These are phyloP conservation scores for Mamestra configurata DNA, from an alignment of 1,140 invertebrate genomes.

Conservation along the genomic window DNA sequence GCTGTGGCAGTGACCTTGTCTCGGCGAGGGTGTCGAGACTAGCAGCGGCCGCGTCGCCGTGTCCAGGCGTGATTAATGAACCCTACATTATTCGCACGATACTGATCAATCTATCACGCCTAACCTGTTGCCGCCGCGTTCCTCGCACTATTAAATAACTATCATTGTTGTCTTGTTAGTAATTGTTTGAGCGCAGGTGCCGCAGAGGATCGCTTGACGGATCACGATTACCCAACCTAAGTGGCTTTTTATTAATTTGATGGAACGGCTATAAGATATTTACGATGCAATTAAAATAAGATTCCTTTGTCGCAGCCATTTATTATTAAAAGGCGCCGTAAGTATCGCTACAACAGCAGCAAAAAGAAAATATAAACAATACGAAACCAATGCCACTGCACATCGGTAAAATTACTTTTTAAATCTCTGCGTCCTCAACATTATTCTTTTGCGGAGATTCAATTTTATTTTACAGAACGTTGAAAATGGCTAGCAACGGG, in stretches of 20 bases:
- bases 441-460: constrained; percentile 37
- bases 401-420: constrained; percentile 19
- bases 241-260: constrained; percentile 9
- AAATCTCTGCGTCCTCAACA: constrained; percentile 4
- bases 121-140: constrained; percentile 51
- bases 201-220: not conserved
- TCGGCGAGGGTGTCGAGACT: constrained; percentile 7
- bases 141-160: constrained; percentile 38
- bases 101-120: constrained; percentile 51
- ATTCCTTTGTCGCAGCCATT: not conserved
- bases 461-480: constrained; percentile 35
- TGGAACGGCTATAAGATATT: constrained; percentile 1
- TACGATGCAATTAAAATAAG: constrained; percentile 5
- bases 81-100: constrained; percentile 48
- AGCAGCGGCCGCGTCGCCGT: constrained; percentile 13
- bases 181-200: constrained; percentile 31
- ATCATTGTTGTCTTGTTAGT: constrained; percentile 43
- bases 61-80: constrained; percentile 54
- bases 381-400: not conserved
- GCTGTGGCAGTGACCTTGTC: constrained; percentile 47
- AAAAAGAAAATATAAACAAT: constrained; percentile 31
- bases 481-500: constrained; percentile 25
- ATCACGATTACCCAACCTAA: not conserved
- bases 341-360: not conserved
- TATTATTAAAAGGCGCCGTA: not conserved